Evolutionary conservation across 1,140 invertebrate species (phyloP).

Genomic region (Anagrus nilaparvatae): DNA sequence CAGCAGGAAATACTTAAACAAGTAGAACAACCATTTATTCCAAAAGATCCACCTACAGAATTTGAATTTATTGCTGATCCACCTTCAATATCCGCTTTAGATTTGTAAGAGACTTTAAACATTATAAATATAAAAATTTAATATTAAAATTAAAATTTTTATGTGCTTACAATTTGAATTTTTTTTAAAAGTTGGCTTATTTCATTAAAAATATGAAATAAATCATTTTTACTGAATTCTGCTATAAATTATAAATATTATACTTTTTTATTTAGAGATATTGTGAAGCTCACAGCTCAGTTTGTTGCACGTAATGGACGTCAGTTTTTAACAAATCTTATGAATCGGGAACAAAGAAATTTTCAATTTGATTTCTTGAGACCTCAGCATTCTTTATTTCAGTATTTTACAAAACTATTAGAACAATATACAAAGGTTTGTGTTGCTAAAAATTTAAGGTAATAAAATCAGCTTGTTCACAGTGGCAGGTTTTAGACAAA

Average conservation of each 20-base stretch:
- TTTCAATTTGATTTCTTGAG: slow-evolving; percentile 98
- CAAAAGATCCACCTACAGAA: slow-evolving; percentile 89
- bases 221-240: slow-evolving; percentile 6
- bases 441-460: no score
- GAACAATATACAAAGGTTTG: slow-evolving; percentile 94
- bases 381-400: slow-evolving; percentile 96
- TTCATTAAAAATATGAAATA: slow-evolving; percentile 1
- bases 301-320: slow-evolving; percentile 98
- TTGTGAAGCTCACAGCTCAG: slow-evolving; percentile 96
- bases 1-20: slow-evolving; percentile 85
- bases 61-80: slow-evolving; percentile 98
- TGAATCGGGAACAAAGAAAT: slow-evolving; percentile 97
- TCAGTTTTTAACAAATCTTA: slow-evolving; percentile 94
- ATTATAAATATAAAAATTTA: slow-evolving; percentile 17
- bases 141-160: background rate
- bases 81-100: slow-evolving; percentile 96
- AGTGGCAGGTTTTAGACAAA: no score
- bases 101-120: no score
- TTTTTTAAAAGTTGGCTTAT: slow-evolving; percentile 14
- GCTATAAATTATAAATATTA: slow-evolving; percentile 11
- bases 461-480: no score
- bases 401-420: slow-evolving; percentile 95
- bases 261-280: slow-evolving; percentile 62
- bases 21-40: slow-evolving; percentile 78
- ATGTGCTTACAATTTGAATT: slow-evolving; percentile 7